Evolutionary conservation across 2,888 invertebrate genomes (phyloP), one percentile per base, ranked within the genome.

Genomic region (Hypsopygia costalis): DNA sequence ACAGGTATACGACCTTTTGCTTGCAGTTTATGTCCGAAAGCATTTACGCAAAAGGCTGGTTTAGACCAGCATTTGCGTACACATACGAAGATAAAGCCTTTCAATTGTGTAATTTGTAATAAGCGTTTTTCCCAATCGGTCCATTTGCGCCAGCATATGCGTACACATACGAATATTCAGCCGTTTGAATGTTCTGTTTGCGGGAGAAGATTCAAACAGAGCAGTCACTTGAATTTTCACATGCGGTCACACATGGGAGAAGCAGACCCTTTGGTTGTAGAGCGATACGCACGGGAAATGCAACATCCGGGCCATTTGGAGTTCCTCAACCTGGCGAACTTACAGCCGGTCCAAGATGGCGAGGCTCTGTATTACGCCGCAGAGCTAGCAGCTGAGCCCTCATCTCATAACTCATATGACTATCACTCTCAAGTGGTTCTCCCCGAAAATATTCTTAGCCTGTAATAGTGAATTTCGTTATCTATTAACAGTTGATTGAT

Each of bases 51-150:
- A 47, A 87, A 86, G 47, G 85, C 86, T 0, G 89, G 89, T 1
- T 54, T 89, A 25, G 88, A 89, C 38, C 89, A 89, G 46, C 89
- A 89, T 49, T 59, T 88, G 1, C 83, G 89, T 5, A 88, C 82
- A 1, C 89, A 89, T 40, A 87, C 87, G 0, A 87, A 88, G 58
- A 71, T 86, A 16, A 87, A 89, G 37, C 89, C 89, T 0, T 89
- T 85, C 46, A 79, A 75, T 43, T 89, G 89, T 50, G 79, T 88
- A 0, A 75, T 89, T 43, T 89, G 89, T 46, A 69, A 65, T 44
- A 87, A 86, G 45, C 74, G 80, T 34, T 89, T 89, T 51, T 87
- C 89, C 0, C 89, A 89, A 42, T 87, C 88, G 0, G 87, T 89
- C 1, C 89, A 89, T 44, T 62, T 89, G 25, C 65, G 81, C 1